A percentile compares a stretch with the other conserved stretches of the same genome.
These are phyloP conservation scores for Pyrochroa serraticornis DNA, from an alignment of 2,888 invertebrate species.

Conservation along the genomic window DNA sequence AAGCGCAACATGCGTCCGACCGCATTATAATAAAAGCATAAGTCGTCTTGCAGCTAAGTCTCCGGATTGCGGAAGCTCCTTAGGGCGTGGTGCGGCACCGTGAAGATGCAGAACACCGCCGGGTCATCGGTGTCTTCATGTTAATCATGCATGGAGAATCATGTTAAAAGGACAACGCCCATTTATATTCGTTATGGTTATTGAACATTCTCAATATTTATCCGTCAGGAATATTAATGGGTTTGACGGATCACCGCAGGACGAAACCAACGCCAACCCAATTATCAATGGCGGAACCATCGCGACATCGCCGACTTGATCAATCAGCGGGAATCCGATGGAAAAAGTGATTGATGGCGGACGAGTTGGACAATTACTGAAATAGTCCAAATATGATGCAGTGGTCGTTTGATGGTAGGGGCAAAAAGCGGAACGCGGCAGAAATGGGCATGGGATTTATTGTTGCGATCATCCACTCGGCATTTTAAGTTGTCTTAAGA, in stretches of 20 bases:
- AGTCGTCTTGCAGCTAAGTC: constrained; percentile 5
- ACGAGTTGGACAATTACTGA: too few relatives aligned
- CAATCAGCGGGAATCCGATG: too few relatives aligned
- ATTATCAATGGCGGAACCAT: not conserved
- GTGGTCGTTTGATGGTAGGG: too few relatives aligned
- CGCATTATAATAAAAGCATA: constrained; percentile 32
- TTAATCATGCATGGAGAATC: constrained; percentile 28
- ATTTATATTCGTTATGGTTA: constrained; percentile 25
- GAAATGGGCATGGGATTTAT: too few relatives aligned
- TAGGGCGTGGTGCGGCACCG: constrained; percentile 39
- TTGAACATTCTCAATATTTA: constrained; percentile 12
- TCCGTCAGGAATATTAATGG: constrained; percentile 2
- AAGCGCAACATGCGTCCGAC: constrained; percentile 22
- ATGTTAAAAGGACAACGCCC: constrained; percentile 20
- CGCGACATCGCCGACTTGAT: too few relatives aligned
- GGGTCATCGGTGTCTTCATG: constrained; percentile 27
- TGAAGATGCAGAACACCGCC: constrained; percentile 35
- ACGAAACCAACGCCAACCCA: not conserved
- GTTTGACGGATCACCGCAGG: not conserved
- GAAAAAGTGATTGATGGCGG: too few relatives aligned
- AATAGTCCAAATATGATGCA: too few relatives aligned
- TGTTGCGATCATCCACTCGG: too few relatives aligned
- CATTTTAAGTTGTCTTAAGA: too few relatives aligned
- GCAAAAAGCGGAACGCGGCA: too few relatives aligned
- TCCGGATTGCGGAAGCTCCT: constrained; percentile 45